These are phyloP conservation scores for Cerastoderma edule DNA, from an alignment of 2,888 invertebrate species.

Conservation along the genomic window DNA sequence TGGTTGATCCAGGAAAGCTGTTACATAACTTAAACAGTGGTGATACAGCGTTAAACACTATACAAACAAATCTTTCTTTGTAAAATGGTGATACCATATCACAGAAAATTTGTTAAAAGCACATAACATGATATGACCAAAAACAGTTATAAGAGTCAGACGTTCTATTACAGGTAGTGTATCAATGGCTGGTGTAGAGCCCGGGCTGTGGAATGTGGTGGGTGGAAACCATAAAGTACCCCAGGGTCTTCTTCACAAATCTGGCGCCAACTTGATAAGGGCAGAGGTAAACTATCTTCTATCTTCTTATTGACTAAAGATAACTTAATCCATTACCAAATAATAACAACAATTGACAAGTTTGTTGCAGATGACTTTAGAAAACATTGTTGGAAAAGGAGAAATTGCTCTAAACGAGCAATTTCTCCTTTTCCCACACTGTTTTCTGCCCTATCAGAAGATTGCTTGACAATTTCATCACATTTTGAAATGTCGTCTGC, in stretches of 20 bases:
- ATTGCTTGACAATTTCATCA: no score
- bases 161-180: conserved; percentile 85
- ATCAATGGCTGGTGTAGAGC: conserved; percentile 86
- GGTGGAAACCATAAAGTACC: conserved; percentile 86
- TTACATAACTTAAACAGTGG: no score
- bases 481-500: no score
- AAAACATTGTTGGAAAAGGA: background rate
- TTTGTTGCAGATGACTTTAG: background rate
- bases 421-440: conserved; percentile 7
- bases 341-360: background rate
- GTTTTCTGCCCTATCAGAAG: no score
- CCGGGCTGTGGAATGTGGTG: conserved; percentile 86
- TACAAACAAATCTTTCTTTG: no score
- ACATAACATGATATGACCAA: no score
- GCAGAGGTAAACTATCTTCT: conserved; percentile 83
- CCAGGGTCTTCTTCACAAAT: conserved; percentile 73
- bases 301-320: background rate
- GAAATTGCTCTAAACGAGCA: background rate
- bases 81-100: no score
- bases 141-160: no score
- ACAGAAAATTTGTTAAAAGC: no score
- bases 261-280: conserved; percentile 83
- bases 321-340: background rate
- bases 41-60: no score
- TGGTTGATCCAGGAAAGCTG: no score